These are phyloP conservation scores for Gortyna flavago DNA, from an alignment of 2,888 invertebrate genomes.

Conservation along the genomic window DNA sequence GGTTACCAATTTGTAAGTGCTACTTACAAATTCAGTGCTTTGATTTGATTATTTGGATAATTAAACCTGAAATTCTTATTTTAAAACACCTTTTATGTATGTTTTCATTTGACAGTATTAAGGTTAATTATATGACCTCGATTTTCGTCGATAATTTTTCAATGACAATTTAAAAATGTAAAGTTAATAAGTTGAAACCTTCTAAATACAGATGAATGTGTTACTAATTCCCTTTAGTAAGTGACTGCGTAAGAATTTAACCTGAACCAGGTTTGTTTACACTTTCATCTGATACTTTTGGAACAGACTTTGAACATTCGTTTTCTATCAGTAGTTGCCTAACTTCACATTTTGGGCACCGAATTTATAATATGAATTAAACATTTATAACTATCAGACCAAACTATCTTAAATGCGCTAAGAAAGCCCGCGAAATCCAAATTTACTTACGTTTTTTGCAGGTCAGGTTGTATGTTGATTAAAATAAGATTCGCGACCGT, in stretches of 20 bases:
- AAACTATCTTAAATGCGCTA: slow-evolving; percentile 6
- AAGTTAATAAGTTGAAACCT: too few relatives aligned
- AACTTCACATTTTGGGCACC: not conserved
- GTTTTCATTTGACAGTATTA: too few relatives aligned
- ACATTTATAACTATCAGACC: slow-evolving; percentile 34
- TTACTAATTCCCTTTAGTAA: not conserved
- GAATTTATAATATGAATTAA: slow-evolving; percentile 19
- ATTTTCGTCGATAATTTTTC: too few relatives aligned
- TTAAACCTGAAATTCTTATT: too few relatives aligned
- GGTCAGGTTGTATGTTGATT: not conserved
- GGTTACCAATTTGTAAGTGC: too few relatives aligned
- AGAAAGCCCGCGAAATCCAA: not conserved
- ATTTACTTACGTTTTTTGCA: not conserved
- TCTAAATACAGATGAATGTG: too few relatives aligned
- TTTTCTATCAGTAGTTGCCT: not conserved
- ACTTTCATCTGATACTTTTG: not conserved
- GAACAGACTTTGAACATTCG: not conserved
- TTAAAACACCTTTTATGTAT: too few relatives aligned
- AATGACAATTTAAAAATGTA: too few relatives aligned
- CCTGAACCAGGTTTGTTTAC: not conserved
- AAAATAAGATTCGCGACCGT: not conserved
- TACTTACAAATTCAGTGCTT: too few relatives aligned
- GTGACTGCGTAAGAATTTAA: not conserved
- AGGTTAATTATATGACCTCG: too few relatives aligned
- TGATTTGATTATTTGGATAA: too few relatives aligned